Evolutionary conservation across 2,797 vertebrate species (phyloP), one percentile per base, ranked within the genome.

Genomic region (Chelonia mydas): DNA sequence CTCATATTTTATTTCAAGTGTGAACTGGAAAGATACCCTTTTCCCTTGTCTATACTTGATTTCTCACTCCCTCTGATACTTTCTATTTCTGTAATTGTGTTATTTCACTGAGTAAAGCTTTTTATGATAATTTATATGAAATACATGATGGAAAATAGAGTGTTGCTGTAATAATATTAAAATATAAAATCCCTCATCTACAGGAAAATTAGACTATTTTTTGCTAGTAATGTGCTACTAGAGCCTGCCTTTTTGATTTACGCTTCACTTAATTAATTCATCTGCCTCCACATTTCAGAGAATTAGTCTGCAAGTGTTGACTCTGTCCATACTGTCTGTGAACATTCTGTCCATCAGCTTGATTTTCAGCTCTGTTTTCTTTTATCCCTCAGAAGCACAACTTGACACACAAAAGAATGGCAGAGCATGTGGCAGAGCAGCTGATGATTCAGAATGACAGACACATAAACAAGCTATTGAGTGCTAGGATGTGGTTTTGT

Each of bases 301-400:
- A 83, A 89, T 68, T 78, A 55, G 81, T 76, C 37, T 92, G 4
- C 19, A 85, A 59, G 3, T 3, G 77, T 5, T 74, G n/a, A 7
- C 7, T 76, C 6, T 94, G 23, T 45, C 1, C 3, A n/a, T 41
- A 31, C 12, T 53, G 41, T 65, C 21, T 16, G n/a, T 79, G 76
- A 90, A 76, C 49, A 82, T 5, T 59, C 9, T 65, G 15, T 88
- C 61, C n/a, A 87, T 68, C 10, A 19, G 16, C 37, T 78, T 92
- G 78, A 55, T 88, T 92, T 79, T 90, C 45, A 50, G 19, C 28
- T 96, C 78, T 95, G 53, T 45, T 96, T 94, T 80, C 87, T 23
- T 90, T 95, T 82, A 89, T 84, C 19, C n/a, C 72, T 95, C 59
- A 86, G 88, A 97, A 96, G 33, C 8, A 88, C 65, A 31, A 31